Evolutionary conservation across 2,797 vertebrate genomes (phyloP), one percentile per base, ranked within the genome.

Genomic region (Sebastes umbrosus): DNA sequence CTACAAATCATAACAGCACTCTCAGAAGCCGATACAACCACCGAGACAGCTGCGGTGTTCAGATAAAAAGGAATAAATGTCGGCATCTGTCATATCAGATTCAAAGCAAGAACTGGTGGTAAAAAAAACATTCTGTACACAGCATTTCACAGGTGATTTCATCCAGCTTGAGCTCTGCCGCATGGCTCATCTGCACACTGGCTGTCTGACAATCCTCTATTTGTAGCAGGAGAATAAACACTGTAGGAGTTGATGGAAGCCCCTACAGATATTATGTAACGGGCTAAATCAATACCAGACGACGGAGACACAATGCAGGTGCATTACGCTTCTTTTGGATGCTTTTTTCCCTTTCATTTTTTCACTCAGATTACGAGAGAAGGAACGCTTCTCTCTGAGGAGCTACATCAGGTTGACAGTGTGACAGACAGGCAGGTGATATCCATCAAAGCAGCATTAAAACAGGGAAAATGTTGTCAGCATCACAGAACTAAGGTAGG

Each of bases 241-340:
- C 71, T 10, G 58, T 73, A 87, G 88, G 65, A 80, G 74, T 60
- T 75, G 86, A 91, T 83, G 86, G 84, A 92, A 83, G 67, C 73
- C 82, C 86, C 88, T 85, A 75, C 81, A 92, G 87, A 88, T 91
- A 87, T 93, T 90, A 92, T 54, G 71, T 80, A 94, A 94, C 69
- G 29, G 12, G 50, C 72, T 81, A 66, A 84, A 82, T 91, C 90
- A 88, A 90, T 88, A 92, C 27, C 24, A 74, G 62, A 85, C 59
- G 22, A 71, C 52, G 69, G 72, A 39, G 77, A 88, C 60, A 16
- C 32, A 68, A 70, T 72, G 57, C 54, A 73, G 72, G 75, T 87
- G 46, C 55, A 57, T 64, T 60, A n/a, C 34, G 13, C 16, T 43
- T 79, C 50, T 73, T 79, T 73, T 75, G 24, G 36, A 39, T 16